Evolutionary conservation across 2,888 invertebrate genomes (phyloP), one percentile per base, ranked within the genome.

Genomic region (Volucella zonaria): DNA sequence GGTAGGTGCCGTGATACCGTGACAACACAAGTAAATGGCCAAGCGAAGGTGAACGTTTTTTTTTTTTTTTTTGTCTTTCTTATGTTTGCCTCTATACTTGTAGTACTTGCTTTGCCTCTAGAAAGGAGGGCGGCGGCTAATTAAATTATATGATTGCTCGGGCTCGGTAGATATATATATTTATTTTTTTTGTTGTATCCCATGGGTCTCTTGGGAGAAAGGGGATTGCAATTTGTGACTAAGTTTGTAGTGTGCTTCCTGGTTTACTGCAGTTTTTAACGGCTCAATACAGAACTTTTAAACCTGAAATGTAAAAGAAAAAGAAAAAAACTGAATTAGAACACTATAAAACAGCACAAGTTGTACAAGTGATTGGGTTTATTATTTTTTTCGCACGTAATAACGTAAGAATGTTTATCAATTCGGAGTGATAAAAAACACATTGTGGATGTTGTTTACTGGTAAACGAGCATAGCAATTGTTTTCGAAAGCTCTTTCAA

Each of bases 131-230:
- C 56, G 47, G 49, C 56, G 49, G 23, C 75, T 83, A 83, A 83
- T 83, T 80, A 45, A 75, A 83, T 83, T 83, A 83, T 76, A 80
- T 67, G 70, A 83, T 75, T 80, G 80, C 75, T 66, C 6, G 58
- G 14, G 80, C 75, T 66, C 6, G 58, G 14, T 64, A 49, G 18
- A 70, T 62, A 8, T 3, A 14, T 58, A 40, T 58, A 45, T 58
- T 18, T 18, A 1, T 12, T 38, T 40, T 11, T 40, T 58, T 8
- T 58, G 38, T 23, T 23, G 40, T 42, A 8, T 59, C 54, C 12
- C 8, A 8, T 9, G 56, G 12, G 31, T 31, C 49, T 52, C 47
- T 45, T 42, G 67, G 12, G 15, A 3, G 38, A 47, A 54, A 52
- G 38, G 54, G 49, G 12, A 47, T 14, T 67, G 59, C 23, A 51